Percentiles rank a stretch among this genome's conserved stretches.
Conservation (phyloP, 2,113 vertebrate genomes). For the Anthoscopus minutus region DNA sequence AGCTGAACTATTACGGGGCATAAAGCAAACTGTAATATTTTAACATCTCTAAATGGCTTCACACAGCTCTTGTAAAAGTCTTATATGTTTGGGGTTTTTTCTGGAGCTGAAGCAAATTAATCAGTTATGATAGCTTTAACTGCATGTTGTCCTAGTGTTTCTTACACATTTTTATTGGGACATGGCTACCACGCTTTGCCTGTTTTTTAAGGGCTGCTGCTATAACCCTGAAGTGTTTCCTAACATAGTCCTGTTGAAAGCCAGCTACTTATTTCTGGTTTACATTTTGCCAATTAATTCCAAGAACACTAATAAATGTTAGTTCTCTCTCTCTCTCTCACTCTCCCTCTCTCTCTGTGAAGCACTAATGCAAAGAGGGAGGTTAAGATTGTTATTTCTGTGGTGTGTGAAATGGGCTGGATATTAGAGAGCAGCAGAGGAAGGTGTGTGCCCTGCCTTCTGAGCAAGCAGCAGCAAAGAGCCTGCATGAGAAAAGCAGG, state of each 20-base stretch:
- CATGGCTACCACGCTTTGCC: background rate
- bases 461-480: background rate
- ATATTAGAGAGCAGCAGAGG: background rate
- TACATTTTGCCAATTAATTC: background rate
- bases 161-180: background rate
- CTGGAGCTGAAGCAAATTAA: background rate
- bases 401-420: background rate
- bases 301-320: background rate
- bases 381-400: slow-evolving; percentile 3
- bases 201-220: background rate
- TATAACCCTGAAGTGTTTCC: background rate
- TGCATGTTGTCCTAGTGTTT: background rate
- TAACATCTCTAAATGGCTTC: background rate
- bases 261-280: slow-evolving; percentile 11
- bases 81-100: background rate
- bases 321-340: background rate
- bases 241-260: background rate
- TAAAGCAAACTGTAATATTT: background rate
- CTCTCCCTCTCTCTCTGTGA: background rate
- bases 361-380: background rate
- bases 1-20: background rate
- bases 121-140: background rate
- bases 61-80: background rate
- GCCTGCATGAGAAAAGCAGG: background rate
- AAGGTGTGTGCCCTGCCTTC: background rate